Percentiles rank a stretch among this genome's conserved stretches.
phyloP scores from a whole-genome alignment of 2,888 invertebrate genomes.

The Epinotia ramella region DNA sequence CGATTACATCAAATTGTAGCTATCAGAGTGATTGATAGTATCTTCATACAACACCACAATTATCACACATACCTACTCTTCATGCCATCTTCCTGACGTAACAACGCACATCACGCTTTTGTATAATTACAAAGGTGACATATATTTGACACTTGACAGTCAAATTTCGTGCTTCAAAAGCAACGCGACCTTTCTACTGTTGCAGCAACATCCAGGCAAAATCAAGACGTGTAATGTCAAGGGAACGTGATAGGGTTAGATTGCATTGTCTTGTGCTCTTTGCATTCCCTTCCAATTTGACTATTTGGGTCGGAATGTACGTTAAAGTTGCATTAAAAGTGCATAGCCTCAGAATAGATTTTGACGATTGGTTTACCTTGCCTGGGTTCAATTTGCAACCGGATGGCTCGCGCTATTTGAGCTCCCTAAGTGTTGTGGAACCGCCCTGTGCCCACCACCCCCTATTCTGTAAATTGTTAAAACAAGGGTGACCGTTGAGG shows the following conservation, averaged over 20 bases:
- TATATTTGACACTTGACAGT: not conserved
- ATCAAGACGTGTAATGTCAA: slow-evolving; percentile 30
- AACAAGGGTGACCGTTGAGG: too few species aligned
- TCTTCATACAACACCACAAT: not conserved
- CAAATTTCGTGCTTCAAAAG: slow-evolving; percentile 20
- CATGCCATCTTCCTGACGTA: not conserved
- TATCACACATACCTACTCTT: not conserved
- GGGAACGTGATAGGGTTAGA: slow-evolving; percentile 12
- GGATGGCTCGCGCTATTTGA: too few species aligned
- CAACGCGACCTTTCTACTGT: slow-evolving; percentile 19
- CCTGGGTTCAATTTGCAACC: too few species aligned
- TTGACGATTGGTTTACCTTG: too few species aligned
- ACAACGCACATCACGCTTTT: not conserved
- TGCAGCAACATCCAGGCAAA: slow-evolving; percentile 19
- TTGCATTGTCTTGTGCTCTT: slow-evolving; percentile 26
- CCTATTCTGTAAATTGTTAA: too few species aligned
- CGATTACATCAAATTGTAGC: not conserved
- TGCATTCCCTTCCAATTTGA: slow-evolving; percentile 14
- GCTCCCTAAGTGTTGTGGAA: too few species aligned
- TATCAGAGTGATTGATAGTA: not conserved
- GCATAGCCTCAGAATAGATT: not conserved
- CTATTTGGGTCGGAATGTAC: slow-evolving; percentile 18
- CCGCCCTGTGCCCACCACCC: too few species aligned
- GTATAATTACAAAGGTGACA: slow-evolving; percentile 14
- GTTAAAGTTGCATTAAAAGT: not conserved